Conservation (phyloP, 1,140 invertebrate genomes). For the Drosophila pectinifera region DNA sequence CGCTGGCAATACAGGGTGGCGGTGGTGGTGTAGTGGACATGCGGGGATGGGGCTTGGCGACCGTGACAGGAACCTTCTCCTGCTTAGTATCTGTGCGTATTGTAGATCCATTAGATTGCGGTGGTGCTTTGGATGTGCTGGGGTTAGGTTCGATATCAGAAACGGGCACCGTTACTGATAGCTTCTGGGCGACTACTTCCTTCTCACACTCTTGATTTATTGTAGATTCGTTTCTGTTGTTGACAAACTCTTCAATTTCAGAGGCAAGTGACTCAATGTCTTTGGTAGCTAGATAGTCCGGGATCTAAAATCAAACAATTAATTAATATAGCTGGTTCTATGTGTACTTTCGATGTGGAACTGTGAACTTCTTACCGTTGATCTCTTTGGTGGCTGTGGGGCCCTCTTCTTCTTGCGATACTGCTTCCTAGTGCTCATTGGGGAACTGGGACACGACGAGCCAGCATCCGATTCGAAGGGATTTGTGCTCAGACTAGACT, state of each 20-base stretch:
- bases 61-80: slow-evolving; percentile 7
- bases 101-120: slow-evolving; percentile 14
- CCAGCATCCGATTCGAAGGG: slow-evolving; percentile 86
- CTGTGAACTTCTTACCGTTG: slow-evolving; percentile 27
- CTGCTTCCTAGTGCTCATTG: slow-evolving; percentile 42
- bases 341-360: neutral
- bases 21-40: slow-evolving; percentile 3
- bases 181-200: slow-evolving; percentile 7
- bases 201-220: slow-evolving; percentile 6
- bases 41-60: neutral
- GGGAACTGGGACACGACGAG: slow-evolving; percentile 31
- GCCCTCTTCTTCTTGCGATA: slow-evolving; percentile 63
- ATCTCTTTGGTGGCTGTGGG: slow-evolving; percentile 42
- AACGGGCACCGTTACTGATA: neutral
- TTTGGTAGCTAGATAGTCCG: slow-evolving; percentile 36
- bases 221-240: slow-evolving; percentile 49
- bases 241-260: slow-evolving; percentile 82
- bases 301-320: slow-evolving; percentile 12
- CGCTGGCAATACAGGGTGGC: slow-evolving; percentile 16
- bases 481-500: slow-evolving; percentile 86
- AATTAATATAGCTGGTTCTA: neutral
- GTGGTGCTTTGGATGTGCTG: slow-evolving; percentile 19
- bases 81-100: slow-evolving; percentile 5
- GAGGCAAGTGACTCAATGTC: slow-evolving; percentile 74
- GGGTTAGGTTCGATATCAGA: slow-evolving; percentile 20